Base-by-base conservation (phyloP, 2,113 vertebrate genomes). In the Paramisgurnus dabryanus region DNA sequence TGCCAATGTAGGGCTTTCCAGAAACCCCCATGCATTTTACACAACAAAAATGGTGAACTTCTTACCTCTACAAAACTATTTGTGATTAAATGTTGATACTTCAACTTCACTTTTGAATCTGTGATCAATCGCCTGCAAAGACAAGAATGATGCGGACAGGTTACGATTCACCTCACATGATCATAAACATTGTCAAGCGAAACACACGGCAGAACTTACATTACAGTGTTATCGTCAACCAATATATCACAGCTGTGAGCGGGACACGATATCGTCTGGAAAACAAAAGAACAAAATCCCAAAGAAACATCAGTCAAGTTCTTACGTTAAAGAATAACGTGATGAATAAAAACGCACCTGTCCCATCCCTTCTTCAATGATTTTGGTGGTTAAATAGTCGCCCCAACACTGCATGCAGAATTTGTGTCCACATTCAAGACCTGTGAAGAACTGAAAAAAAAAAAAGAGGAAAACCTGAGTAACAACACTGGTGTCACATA, bases 11-110 rank as follows among this genome's bases (percentile, higher is more conserved):
- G 27, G 3, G 40, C 55, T 47, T 70, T 70, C 22, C 34, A 73
- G 10, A 63, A 34, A 34, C 27, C 27, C 27, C 27, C 41, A 49
- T 10, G n/a, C n/a, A 47, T 3, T 34, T 75, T 17, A 34, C 5
- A 60, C 43, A 60, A 43, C 3, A 11, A 73, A 73, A 12, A 43
- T 67, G 68, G 68, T 81, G 43, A 57, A 53, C 11, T 77, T 90
- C 97, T 97, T 93, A 99, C 98, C 98, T 99, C 98, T 95, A 99
- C 98, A 96, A 99, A 99, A 94, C 98, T 99, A 97, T 99, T 99
- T 68, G 98, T 99, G 92, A 99, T 99, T 96, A 99, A 95, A 98
- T 99, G 98, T 91, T 99, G 98, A 96, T 99, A 99, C 95, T 99
- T 99, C 96, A 98, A 96, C 92, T 99, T 99, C 92, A 99, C 97